phyloP scores from a whole-genome alignment of 2,888 invertebrate genomes.

The Trachelus troglodyta region DNA sequence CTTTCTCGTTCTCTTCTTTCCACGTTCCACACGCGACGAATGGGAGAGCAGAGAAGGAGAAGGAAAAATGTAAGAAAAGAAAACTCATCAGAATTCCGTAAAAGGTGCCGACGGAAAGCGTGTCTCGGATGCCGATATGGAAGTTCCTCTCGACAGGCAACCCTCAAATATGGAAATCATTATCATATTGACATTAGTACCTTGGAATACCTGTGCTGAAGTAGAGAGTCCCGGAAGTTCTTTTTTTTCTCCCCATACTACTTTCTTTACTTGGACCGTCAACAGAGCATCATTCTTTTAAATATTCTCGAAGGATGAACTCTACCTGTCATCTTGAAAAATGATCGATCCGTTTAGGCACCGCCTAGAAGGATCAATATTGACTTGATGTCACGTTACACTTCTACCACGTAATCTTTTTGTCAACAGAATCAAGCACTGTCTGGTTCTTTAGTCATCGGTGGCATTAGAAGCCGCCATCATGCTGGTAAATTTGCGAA shows the following conservation, averaged over 20 bases:
- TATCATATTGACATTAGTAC: conserved; percentile 52
- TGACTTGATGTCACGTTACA: no score
- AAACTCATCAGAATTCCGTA: conserved; percentile 60
- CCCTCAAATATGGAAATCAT: conserved; percentile 52
- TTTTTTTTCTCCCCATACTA: background rate
- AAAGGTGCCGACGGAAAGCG: conserved; percentile 50
- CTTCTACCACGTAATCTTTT: no score
- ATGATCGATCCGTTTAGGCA: background rate
- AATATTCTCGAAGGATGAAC: background rate
- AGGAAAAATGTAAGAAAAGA: conserved; percentile 31
- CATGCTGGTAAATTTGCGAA: background rate
- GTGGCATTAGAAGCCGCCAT: no score
- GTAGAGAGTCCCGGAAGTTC: no score
- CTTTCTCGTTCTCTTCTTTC: background rate
- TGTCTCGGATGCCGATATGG: conserved; percentile 55
- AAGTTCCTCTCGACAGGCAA: conserved; percentile 24
- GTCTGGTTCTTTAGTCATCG: background rate
- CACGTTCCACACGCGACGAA: background rate
- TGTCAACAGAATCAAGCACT: background rate
- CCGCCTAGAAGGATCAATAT: background rate
- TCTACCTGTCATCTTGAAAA: background rate
- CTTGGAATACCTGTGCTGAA: background rate
- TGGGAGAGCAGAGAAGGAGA: conserved; percentile 5
- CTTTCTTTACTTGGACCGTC: background rate
- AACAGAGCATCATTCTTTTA: background rate